These are phyloP conservation scores for Pseudococcus jackbeardsleyi DNA, from an alignment of 2,888 invertebrate genomes.

Conservation along the genomic window DNA sequence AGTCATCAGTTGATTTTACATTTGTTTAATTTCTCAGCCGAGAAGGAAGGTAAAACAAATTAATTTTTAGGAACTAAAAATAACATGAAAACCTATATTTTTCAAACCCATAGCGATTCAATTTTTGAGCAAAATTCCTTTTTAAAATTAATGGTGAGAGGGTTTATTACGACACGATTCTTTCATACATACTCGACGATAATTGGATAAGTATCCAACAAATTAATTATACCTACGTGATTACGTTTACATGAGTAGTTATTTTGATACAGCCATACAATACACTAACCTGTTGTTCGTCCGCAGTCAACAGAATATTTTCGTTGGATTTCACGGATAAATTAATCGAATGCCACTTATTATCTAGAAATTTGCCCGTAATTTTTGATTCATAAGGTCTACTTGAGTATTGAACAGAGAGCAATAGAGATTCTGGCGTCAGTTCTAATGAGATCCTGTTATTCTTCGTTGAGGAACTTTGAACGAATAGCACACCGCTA, in stretches of 20 bases:
- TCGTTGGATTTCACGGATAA: conserved; percentile 76
- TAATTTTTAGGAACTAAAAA: too few species aligned
- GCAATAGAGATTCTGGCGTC: conserved; percentile 72
- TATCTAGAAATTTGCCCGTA: conserved; percentile 80
- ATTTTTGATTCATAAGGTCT: conserved; percentile 75
- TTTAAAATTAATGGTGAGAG: too few species aligned
- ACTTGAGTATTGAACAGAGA: conserved; percentile 71
- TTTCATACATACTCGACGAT: too few species aligned
- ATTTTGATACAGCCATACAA: background rate
- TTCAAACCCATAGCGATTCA: too few species aligned
- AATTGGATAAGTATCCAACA: too few species aligned
- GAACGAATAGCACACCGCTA: conserved; percentile 72
- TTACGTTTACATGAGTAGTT: background rate
- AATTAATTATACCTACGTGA: background rate
- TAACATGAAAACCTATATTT: too few species aligned
- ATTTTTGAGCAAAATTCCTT: too few species aligned
- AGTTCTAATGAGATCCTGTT: conserved; percentile 70
- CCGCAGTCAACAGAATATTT: conserved; percentile 73
- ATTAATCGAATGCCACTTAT: conserved; percentile 84
- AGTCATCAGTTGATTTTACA: too few species aligned
- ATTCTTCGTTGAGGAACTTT: conserved; percentile 69
- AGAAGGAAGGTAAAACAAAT: too few species aligned
- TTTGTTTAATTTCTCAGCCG: background rate
- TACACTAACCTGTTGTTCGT: conserved; percentile 73
- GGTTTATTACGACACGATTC: too few species aligned